Evolutionary conservation across 2,888 invertebrate genomes (phyloP).

Genomic region (Scaptomyza cyrtandrae): DNA sequence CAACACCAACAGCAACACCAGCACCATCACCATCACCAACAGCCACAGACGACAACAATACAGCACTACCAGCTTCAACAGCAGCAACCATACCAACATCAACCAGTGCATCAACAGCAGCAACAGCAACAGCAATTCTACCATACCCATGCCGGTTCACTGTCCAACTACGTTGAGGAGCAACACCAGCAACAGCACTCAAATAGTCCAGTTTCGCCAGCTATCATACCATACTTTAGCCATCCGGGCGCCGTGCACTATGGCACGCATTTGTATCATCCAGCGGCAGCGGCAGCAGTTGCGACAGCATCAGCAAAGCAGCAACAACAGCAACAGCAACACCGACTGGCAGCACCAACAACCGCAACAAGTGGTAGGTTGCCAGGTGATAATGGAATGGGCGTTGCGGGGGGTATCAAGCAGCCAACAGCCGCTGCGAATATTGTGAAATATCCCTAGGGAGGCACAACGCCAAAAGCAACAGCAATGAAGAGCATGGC

Average conservation of each 20-base stretch:
- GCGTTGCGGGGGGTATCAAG: conserved; percentile 28
- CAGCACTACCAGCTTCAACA: conserved; percentile 40
- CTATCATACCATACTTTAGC: conserved; percentile 72
- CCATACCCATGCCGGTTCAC: conserved; percentile 26
- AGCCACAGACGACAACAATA: conserved; percentile 47
- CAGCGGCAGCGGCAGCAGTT: conserved; percentile 56
- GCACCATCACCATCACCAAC: conserved; percentile 63
- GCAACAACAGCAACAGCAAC: conserved; percentile 47
- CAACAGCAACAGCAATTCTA: conserved; percentile 35
- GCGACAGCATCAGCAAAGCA: conserved; percentile 34
- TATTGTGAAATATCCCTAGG: conserved; percentile 81
- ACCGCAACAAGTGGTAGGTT: conserved; percentile 62
- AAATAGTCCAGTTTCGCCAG: conserved; percentile 47
- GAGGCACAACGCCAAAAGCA: conserved; percentile 8
- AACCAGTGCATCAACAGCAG: neutral
- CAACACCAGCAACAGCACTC: conserved; percentile 43
- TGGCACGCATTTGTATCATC: conserved; percentile 81
- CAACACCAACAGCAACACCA: conserved; percentile 12
- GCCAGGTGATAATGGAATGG: conserved; percentile 50
- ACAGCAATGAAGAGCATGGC: conserved; percentile 4
- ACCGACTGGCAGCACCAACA: conserved; percentile 31
- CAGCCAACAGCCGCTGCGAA: conserved; percentile 53
- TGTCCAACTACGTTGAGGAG: conserved; percentile 45
- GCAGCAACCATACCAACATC: conserved; percentile 28
- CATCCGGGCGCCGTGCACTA: conserved; percentile 81